Evolutionary conservation across 2,888 invertebrate species (phyloP).

Genomic region (Stramonita haemastoma): DNA sequence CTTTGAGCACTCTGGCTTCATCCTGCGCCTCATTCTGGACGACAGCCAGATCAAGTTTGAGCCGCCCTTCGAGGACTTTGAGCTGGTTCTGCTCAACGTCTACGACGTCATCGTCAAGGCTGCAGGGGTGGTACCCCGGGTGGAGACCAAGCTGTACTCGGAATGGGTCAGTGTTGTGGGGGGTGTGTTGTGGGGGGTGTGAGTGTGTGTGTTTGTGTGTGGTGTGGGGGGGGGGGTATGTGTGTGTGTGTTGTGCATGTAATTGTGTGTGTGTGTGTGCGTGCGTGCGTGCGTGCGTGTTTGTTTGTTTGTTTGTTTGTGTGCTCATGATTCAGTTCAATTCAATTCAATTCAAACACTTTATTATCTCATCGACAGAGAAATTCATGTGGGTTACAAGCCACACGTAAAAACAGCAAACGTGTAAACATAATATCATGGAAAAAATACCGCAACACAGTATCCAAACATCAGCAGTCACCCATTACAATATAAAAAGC

Average conservation of each 20-base stretch:
- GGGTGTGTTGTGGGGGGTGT: background rate
- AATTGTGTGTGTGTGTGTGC: background rate
- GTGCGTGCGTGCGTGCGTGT: background rate
- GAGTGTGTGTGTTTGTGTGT: constrained; percentile 15
- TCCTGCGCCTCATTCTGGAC: constrained; percentile 77
- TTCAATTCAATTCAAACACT: no score
- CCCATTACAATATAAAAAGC: no score
- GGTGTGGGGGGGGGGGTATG: background rate
- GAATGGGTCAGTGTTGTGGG: constrained; percentile 80
- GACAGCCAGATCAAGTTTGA: constrained; percentile 77
- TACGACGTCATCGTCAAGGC: constrained; percentile 87
- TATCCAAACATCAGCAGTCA: no score
- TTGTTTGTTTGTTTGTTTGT: background rate
- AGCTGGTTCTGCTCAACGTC: constrained; percentile 84
- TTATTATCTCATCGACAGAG: no score
- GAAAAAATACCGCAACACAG: no score
- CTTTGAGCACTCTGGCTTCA: constrained; percentile 77
- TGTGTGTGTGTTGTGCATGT: no score
- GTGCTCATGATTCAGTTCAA: no score
- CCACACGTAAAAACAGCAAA: no score
- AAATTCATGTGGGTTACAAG: no score
- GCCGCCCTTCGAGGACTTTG: constrained; percentile 82
- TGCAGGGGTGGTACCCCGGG: constrained; percentile 85
- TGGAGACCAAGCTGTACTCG: constrained; percentile 87
- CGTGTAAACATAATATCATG: no score